Base-by-base conservation (phyloP, 1,140 invertebrate genomes). In the Pseudomyrmex dendroicus region DNA sequence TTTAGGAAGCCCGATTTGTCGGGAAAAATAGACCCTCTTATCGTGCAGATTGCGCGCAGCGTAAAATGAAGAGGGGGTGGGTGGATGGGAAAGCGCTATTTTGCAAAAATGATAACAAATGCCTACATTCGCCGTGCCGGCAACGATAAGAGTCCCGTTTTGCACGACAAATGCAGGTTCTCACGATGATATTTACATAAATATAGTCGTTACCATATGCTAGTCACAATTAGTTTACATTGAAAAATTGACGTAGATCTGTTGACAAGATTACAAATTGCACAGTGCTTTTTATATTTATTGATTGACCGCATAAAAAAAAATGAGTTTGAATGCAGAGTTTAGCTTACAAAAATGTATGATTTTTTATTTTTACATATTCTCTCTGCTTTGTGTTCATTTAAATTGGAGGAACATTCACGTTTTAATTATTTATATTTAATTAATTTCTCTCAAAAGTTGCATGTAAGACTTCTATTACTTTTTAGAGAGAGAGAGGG, bases 91-190 rank as follows among this genome's bases (percentile, higher is more conserved):
- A 63, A 67, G 62, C 46, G 62, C 73, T 77, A 77, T 77, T 35
- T 77, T 77, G 62, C 73, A 77, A 77, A 77, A 77, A 77, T 77
- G 62, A 67, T 77, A 77, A 77, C 62, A 67, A 66, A 77, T 77
- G 73, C 35, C 48, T 77, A 66, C 48, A 63, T 35, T 48, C 17
- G 13, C 73, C 73, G 73, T 77, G 63, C n/a, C 62, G 25, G 73
- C 25, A 2, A 35, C 73, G 73, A 77, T 77, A 77, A 77, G 73
- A 67, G 62, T 66, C 9, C 48, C 62, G 62, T 25, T 77, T 77
- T 67, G 25, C 62, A 46, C 73, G 62, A 77, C 62, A 67, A 77
- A 77, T 77, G 73, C 22, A 77, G 44, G n/a, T 46, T 46, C 17
- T 15, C 20, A 62, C 62, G 62, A 77, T 77, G 73, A 77, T 77